These are phyloP conservation scores for Palythoa grandis DNA, from an alignment of 92 coral and sea anemone species.

Conservation along the genomic window DNA sequence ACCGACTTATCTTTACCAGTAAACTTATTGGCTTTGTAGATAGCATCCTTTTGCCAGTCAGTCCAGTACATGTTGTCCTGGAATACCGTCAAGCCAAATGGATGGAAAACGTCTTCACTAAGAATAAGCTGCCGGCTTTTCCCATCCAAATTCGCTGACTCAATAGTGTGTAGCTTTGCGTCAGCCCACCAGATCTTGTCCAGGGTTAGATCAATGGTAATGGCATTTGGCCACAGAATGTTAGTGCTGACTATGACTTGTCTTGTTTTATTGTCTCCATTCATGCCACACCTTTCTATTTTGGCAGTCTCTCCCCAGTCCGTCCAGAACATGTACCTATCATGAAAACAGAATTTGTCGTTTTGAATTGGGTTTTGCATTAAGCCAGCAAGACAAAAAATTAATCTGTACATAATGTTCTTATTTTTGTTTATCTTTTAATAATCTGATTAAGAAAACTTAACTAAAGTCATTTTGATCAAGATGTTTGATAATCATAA, in stretches of 20 bases:
- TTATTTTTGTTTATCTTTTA: no score
- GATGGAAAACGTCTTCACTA: slow-evolving; percentile 36
- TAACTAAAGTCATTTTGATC: no score
- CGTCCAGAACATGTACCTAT: slow-evolving; percentile 77
- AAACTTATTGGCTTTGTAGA: slow-evolving; percentile 66
- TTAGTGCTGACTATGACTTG: slow-evolving; percentile 43
- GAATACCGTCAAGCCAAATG: slow-evolving; percentile 69
- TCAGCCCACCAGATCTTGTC: slow-evolving; percentile 83
- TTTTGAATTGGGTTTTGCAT: no score
- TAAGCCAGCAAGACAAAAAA: no score
- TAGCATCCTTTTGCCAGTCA: slow-evolving; percentile 57
- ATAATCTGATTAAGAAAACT: no score
- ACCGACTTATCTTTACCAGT: slow-evolving; percentile 49
- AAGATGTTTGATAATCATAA: no score
- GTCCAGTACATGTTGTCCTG: slow-evolving; percentile 73
- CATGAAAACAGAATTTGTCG: not conserved
- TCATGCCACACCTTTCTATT: slow-evolving; percentile 79
- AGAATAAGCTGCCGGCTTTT: slow-evolving; percentile 54
- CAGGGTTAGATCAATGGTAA: slow-evolving; percentile 66
- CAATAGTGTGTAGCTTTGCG: slow-evolving; percentile 67
- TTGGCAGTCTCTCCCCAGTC: slow-evolving; percentile 76
- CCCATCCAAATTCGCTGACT: slow-evolving; percentile 64
- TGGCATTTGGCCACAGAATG: slow-evolving; percentile 75
- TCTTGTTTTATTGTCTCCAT: slow-evolving; percentile 63
- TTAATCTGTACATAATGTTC: no score